Evolutionary conservation across 2,888 invertebrate species (phyloP).

Genomic region (Lymantria dispar): DNA sequence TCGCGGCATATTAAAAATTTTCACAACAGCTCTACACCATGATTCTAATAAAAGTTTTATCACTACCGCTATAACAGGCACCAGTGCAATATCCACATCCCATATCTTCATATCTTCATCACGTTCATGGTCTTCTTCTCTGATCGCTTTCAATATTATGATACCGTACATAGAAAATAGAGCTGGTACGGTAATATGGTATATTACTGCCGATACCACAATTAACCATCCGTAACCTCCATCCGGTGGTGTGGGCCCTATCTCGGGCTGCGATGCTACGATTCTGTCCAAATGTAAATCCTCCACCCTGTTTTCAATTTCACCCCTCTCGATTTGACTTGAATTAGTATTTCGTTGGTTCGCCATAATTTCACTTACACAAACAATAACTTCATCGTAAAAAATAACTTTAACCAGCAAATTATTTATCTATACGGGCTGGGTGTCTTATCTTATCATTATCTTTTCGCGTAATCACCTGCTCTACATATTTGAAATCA

Average conservation of each 20-base stretch:
- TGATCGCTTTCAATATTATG: slow-evolving; percentile 75
- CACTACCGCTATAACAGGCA: slow-evolving; percentile 83
- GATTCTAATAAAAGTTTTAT: slow-evolving; percentile 83
- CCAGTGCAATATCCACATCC: slow-evolving; percentile 82
- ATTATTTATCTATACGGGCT: slow-evolving; percentile 56
- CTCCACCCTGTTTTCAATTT: slow-evolving; percentile 50
- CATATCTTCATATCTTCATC: slow-evolving; percentile 72
- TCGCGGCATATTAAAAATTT: slow-evolving; percentile 81
- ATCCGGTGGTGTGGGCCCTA: slow-evolving; percentile 85
- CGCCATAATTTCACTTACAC: slow-evolving; percentile 59
- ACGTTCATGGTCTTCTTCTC: slow-evolving; percentile 71
- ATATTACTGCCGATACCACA: slow-evolving; percentile 80
- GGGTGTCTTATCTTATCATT: slow-evolving; percentile 76
- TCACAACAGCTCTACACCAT: slow-evolving; percentile 81
- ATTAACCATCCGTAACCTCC: slow-evolving; percentile 87
- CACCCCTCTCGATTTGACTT: slow-evolving; percentile 39
- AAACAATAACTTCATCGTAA: slow-evolving; percentile 68
- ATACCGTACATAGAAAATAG: slow-evolving; percentile 80
- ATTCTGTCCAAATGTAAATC: slow-evolving; percentile 82
- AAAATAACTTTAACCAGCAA: slow-evolving; percentile 51
- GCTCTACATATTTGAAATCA: slow-evolving; percentile 68
- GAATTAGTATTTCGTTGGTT: slow-evolving; percentile 40
- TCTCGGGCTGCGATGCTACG: slow-evolving; percentile 84
- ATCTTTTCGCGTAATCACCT: slow-evolving; percentile 67
- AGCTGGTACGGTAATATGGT: slow-evolving; percentile 83